phyloP scores from a whole-genome alignment of 1,140 invertebrate species.

The Babylonia areolata region DNA sequence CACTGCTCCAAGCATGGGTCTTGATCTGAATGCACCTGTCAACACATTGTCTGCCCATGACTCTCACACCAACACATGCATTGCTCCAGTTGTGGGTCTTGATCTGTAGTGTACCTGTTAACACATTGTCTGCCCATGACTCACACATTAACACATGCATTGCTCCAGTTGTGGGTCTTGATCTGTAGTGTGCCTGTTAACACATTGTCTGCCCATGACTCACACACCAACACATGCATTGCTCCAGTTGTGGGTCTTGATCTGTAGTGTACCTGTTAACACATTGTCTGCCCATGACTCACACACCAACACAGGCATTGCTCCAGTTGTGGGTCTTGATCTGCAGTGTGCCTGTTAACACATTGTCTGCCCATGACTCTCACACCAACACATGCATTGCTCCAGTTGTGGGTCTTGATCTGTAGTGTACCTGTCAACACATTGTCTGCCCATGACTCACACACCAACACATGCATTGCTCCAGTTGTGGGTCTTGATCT shows the following conservation, averaged over 20 bases:
- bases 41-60: background rate
- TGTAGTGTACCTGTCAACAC: too few species aligned
- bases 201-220: background rate
- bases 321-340: constrained; percentile 99
- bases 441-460: too few species aligned
- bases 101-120: too few species aligned
- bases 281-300: too few species aligned
- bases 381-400: too few species aligned
- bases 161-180: constrained; percentile 99
- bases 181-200: constrained; percentile 85
- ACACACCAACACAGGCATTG: constrained; percentile 99
- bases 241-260: too few species aligned
- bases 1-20: constrained; percentile 99
- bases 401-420: too few species aligned
- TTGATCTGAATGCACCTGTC: constrained; percentile 90
- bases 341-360: constrained; percentile 81
- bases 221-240: too few species aligned
- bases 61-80: too few species aligned
- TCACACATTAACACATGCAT: constrained; percentile 99
- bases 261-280: too few species aligned
- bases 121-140: too few species aligned
- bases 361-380: background rate
- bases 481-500: constrained; percentile 99
- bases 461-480: constrained; percentile 99
- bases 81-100: too few species aligned